Base-by-base conservation (phyloP, 2,888 invertebrate genomes). In the Amphipoea oculea region DNA sequence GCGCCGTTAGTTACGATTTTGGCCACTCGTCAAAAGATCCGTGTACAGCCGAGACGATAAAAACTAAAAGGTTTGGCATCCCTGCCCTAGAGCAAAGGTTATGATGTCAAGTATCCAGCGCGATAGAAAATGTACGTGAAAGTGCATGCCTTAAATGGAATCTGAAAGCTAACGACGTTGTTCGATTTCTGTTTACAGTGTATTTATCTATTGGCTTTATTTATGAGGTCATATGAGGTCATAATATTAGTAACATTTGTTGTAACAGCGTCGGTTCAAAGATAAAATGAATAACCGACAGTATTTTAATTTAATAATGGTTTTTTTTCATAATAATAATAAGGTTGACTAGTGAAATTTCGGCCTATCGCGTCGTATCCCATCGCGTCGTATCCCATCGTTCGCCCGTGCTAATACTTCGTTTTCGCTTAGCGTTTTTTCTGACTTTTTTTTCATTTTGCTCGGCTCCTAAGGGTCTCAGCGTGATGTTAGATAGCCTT, bases 91-190 rank as follows among this genome's bases (percentile, higher is more conserved):
- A 81, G 86, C 70, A 76, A 74, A 87, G 88, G 82, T 86, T 86
- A 82, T 86, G 86, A 88, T 79, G 86, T 78, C 88, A 85, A 85
- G 88, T 84, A 77, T 77, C 75, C 81, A 75, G 60, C 69, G 85
- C 73, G 85, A 85, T 87, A 80, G 88, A 80, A 85, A 80, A 87
- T 87, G 63, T 79, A 70, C 87, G 72, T 63, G 79, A 74, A 85
- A 84, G 84, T 85, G 79, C 87, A 78, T 54, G 83, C 78, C 72
- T 86, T 79, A 60, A 79, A 76, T 86, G 71, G 75, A 76, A 80
- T 77, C 68, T 75, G 73, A 69, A 68, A 67, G 73, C 76, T 88
- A 81, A 80, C 86, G 73, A 85, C 66, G 65, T 67, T 75, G 72
- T 77, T 80, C 80, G 42, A 80, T 74, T 77, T 72, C 20, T 63